Evolutionary conservation across 2,113 vertebrate genomes (phyloP), one percentile per base, ranked within the genome.

Genomic region (Speoplatyrhinus poulsoni): DNA sequence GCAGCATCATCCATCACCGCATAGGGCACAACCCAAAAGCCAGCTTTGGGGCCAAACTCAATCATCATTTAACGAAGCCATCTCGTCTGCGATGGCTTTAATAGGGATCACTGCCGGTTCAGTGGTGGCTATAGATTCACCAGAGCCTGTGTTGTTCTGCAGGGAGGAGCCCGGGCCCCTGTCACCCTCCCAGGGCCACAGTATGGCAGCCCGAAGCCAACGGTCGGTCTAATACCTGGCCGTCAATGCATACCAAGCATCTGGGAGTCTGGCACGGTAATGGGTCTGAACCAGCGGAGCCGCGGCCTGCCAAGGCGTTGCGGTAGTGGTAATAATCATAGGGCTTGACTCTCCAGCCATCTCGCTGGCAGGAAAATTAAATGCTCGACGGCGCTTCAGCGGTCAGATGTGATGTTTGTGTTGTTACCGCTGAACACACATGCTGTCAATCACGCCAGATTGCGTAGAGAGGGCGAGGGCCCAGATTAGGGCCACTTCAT

Each of bases 241-340:
- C 88, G 86, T 87, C 86, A 86, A 83, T 81, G 88, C 81, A 88
- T 85, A 82, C 86, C 82, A 89, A 87, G 87, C 82, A 83, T 82
- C 80, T 77, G 85, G 11, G 73, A 80, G 81, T 88, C 87, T 81
- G 26, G 76, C 80, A 82, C 87, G 86, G 76, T 90, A 89, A 90
- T 89, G 84, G 46, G 70, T 33, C 71, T 15, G 64, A 87, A 77
- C 85, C 83, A 82, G 80, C 75, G 54, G 76, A 90, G 81, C 77
- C 67, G 62, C 46, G 62, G 84, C 57, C 82, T 78, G 77, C 72
- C 79, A 85, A 70, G 75, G 74, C 74, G 77, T 73, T 88, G 85
- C 85, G 78, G 77, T 73, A 87, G 85, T 84, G 78, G 85, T 87
- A 89, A 89, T 87, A 89, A 89, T 91, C 83, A 83, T 74, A 76